Evolutionary conservation across 2,888 invertebrate genomes (phyloP), one percentile per base, ranked within the genome.

Genomic region (Achlya flavicornis): DNA sequence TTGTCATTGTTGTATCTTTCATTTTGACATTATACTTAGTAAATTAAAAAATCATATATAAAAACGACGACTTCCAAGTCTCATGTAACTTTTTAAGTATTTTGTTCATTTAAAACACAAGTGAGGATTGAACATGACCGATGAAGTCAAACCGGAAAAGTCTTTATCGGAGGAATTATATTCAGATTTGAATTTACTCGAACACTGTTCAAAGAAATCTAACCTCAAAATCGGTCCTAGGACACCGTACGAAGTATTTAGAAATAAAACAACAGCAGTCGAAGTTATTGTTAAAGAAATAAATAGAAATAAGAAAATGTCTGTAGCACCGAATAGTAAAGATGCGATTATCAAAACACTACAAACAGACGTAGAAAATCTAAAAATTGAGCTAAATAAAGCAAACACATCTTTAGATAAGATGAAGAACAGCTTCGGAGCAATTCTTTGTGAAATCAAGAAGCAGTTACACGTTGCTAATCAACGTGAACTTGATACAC

Each of bases 281-380:
- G 91, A 92, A 77, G 86, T 91, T 4, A 82, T 89, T 43, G 88
- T 91, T 1, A 91, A 91, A 78, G 87, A 89, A 70, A 76, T 90
- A 4, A 79, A 78, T 62, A 79, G 75, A 67, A 79, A 72, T 60
- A 83, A 76, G 38, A 79, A 76, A n/a, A 48, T 43, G 12, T 0
- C 33, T 26, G 26, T 63, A 57, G 16, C 61, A 14, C 11, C 62
- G 38, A 26, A 73, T 19, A 64, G 73, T 41, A 65, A 72, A n/a
- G 64, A 73, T 16, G 66, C 71, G n/a, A 65, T 63, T 35, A 67
- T 74, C 10, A 76, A 67, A 57, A 76, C 65, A 62, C 70, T 85
- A 0, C 76, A 80, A 66, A 70, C 76, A 63, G 87, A 89, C 11
- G 70, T 85, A 5, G 78, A 84, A 12, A 80, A 71, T 62, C 67